Evolutionary conservation across 2,113 vertebrate genomes (phyloP), one percentile per base, ranked within the genome.

Genomic region (Octodon degus): DNA sequence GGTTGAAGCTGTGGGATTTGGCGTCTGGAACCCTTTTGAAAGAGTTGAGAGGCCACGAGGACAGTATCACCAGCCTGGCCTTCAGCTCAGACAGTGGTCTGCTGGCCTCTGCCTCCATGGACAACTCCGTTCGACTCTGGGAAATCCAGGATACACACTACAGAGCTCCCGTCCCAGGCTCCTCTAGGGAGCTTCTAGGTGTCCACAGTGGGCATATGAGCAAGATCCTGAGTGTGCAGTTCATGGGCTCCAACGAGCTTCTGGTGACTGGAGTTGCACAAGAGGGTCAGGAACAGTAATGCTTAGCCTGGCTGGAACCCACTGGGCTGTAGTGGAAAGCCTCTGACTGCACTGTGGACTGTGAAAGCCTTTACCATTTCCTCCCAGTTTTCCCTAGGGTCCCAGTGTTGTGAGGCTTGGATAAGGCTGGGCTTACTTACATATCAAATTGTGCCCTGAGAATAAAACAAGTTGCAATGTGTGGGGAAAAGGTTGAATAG

Each of bases 181-280:
- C 99, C 76, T 99, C 99, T 86, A 98, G 99, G 20, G 99, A 99
- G 90, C 98, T 99, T 60, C 99, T 99, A 97, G 99, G 99, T 68
- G 98, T 99, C 34, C 99, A 99, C 98, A 99, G 99, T 0, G 99
- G 99, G 19, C 99, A 99, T 95, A 99, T 99, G 96, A 99, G 99
- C 97, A 99, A 98, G 12, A 98, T 99, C 77, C 98, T 99, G 70
- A 99, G 99, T 2, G 99, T 99, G 90, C 99, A 99, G 98, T 99
- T 99, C 97, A 99, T 99, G 99, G 99, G 99, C 97, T 99, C 99
- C 97, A 99, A 99, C 98, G 98, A 99, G 95, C 99, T 99, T 91
- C 98, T 99, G 97, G 99, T 99, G 97, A 99, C 99, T 1, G 99
- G 99, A 67, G 99, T 99, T 20, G 99, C 99, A 14, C 99, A 99